Percentiles rank a stretch among this genome's conserved stretches.
Evolutionary conservation across 2,797 vertebrate species (phyloP).

Genomic region (Fistularia tabacaria): DNA sequence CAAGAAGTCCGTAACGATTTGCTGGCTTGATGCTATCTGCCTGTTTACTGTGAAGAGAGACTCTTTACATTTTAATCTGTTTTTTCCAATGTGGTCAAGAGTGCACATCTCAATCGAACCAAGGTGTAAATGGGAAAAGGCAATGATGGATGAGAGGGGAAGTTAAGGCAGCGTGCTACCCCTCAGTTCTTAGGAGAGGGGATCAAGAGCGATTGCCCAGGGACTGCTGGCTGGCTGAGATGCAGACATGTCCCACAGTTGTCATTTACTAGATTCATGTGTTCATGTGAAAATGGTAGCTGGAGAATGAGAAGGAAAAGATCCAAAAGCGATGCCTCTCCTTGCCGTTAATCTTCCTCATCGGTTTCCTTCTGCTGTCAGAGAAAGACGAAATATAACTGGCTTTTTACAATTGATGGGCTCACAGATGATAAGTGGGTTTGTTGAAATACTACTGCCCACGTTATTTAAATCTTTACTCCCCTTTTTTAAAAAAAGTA

Average conservation of each 20-base stretch:
- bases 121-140: conserved; percentile 53
- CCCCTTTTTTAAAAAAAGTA: too few species aligned
- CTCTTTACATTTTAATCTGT: conserved; percentile 40
- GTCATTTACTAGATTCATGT: conserved; percentile 52
- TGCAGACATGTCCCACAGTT: conserved; percentile 37
- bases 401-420: conserved; percentile 9
- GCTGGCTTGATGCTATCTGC: not conserved
- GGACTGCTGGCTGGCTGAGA: conserved; percentile 26
- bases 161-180: conserved; percentile 44
- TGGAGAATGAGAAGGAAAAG: conserved; percentile 11
- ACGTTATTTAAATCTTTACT: conserved; percentile 4
- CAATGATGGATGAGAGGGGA: conserved; percentile 63
- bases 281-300: conserved; percentile 30
- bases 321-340: conserved; percentile 28
- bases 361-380: conserved; percentile 9
- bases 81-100: conserved; percentile 40
- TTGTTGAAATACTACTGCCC: conserved; percentile 19
- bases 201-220: conserved; percentile 35
- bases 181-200: conserved; percentile 24
- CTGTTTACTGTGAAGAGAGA: conserved; percentile 14
- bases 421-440: conserved; percentile 18
- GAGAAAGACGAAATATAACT: conserved; percentile 15
- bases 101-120: conserved; percentile 42
- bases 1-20: not conserved
- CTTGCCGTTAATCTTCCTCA: conserved; percentile 37